Base-by-base conservation (phyloP, 2,888 invertebrate genomes). In the Boloria euphrosyne region DNA sequence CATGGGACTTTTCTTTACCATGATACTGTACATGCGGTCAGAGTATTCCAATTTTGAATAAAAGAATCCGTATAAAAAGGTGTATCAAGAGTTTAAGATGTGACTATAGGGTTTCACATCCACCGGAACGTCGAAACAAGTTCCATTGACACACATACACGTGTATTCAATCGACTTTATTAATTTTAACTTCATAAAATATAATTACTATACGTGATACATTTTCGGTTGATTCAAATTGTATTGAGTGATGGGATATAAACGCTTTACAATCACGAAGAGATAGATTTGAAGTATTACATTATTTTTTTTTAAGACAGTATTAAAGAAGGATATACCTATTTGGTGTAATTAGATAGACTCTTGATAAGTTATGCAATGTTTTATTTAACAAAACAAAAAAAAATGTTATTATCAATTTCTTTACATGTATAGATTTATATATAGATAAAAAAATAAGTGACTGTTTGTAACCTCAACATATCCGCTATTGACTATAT, bases 131-230 rank as follows among this genome's bases (percentile, higher is more conserved):
- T 5, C 31, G 49, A 18, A 59, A 59, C 59, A 38, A 59, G 59
- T 59, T 59, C 50, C 13, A 46, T 49, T 59, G 59, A 59, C 50
- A 59, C 50, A 59, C 49, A 49, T 59, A 59, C 31, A 49, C 59
- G 58, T 16, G 58, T 17, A 47, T 49, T 49, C 38, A 50, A 49
- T 59, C 38, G 7, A 31, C 31, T 59, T 18, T 14, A 31, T 38
- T 59, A 59, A 59, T 50, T 49, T 49, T 47, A 31, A 17, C 58
- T 59, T 38, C 31, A 47, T 59, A 49, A 47, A 17, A 31, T 59
- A 17, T 59, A 47, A 58, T 58, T 58, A 58, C 47, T 47, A 27
- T 13, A 27, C 7, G 16, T 31, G 16, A 16, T 46, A 58, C 27
- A 58, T 22, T 31, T 44, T 57, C 22, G 13, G 31, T 55, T 18